A percentile compares a stretch with the other conserved stretches of the same genome.
phyloP scores from a whole-genome alignment of 2,888 invertebrate genomes.

The Rhagium mordax region DNA sequence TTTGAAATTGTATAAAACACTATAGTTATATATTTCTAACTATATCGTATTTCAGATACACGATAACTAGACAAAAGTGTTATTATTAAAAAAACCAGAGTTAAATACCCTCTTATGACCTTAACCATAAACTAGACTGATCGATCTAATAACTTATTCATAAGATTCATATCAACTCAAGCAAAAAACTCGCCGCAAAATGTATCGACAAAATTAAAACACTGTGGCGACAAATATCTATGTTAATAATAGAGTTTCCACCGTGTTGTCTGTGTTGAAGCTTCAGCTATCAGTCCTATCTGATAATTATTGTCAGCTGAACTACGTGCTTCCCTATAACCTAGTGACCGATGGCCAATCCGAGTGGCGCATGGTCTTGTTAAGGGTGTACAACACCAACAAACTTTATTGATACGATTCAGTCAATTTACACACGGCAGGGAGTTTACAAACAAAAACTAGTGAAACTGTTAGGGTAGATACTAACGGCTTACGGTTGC shows the following conservation, averaged over 20 bases:
- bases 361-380: slow-evolving; percentile 24
- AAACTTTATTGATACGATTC: slow-evolving; percentile 19
- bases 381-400: slow-evolving; percentile 3
- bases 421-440: slow-evolving; percentile 18
- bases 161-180: background rate
- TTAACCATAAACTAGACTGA: background rate
- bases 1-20: too few species aligned
- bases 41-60: too few species aligned
- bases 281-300: too few species aligned
- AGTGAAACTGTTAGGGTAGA: background rate
- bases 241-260: too few species aligned
- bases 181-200: background rate
- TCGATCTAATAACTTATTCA: background rate
- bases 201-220: too few species aligned
- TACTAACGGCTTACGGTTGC: background rate
- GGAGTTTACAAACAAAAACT: slow-evolving; percentile 18
- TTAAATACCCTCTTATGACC: too few species aligned
- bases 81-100: too few species aligned
- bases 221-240: too few species aligned
- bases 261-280: too few species aligned
- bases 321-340: background rate
- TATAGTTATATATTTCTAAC: too few species aligned
- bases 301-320: background rate
- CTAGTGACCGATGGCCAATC: slow-evolving; percentile 21
- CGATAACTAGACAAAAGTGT: too few species aligned